Percentiles rank a stretch among this genome's conserved stretches.
These are phyloP conservation scores for Cremastobaeus sp. DNA, from an alignment of 2,888 invertebrate species.

Conservation along the genomic window DNA sequence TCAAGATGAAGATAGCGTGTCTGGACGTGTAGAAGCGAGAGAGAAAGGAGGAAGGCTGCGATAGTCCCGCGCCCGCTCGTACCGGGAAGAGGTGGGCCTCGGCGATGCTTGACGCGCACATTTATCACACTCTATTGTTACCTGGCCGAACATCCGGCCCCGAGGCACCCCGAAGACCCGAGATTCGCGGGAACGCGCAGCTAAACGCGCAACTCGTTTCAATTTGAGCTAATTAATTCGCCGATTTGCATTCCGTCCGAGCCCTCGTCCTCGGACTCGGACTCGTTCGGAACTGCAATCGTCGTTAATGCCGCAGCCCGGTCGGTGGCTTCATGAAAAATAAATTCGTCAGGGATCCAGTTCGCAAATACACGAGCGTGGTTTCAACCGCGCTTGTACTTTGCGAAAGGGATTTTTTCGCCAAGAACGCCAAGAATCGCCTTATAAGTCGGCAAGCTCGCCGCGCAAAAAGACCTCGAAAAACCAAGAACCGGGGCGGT, in stretches of 20 bases:
- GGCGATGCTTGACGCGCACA: constrained; percentile 70
- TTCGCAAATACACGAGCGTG: constrained; percentile 32
- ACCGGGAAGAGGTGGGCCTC: constrained; percentile 64
- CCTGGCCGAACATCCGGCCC: constrained; percentile 74
- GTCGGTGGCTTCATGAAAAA: constrained; percentile 37
- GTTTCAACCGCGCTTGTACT: constrained; percentile 44
- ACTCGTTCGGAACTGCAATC: not conserved
- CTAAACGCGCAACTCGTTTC: constrained; percentile 29
- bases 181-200: constrained; percentile 67
- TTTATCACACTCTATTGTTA: constrained; percentile 75
- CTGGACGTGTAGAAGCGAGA: constrained; percentile 62
- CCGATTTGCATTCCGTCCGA: constrained; percentile 24
- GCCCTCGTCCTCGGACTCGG: not conserved
- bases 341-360: constrained; percentile 49
- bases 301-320: constrained; percentile 7
- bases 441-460: constrained; percentile 74
- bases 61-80: constrained; percentile 57
- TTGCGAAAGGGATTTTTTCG: constrained; percentile 68
- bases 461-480: constrained; percentile 64
- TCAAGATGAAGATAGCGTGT: constrained; percentile 76
- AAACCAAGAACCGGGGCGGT: constrained; percentile 28
- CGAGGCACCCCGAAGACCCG: constrained; percentile 66
- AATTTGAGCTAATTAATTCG: constrained; percentile 39
- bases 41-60: constrained; percentile 41
- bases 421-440: constrained; percentile 74